A percentile compares a stretch with the other conserved stretches of the same genome.
Evolutionary conservation across 2,113 vertebrate species (phyloP).

Genomic region (Sterna hirundo): DNA sequence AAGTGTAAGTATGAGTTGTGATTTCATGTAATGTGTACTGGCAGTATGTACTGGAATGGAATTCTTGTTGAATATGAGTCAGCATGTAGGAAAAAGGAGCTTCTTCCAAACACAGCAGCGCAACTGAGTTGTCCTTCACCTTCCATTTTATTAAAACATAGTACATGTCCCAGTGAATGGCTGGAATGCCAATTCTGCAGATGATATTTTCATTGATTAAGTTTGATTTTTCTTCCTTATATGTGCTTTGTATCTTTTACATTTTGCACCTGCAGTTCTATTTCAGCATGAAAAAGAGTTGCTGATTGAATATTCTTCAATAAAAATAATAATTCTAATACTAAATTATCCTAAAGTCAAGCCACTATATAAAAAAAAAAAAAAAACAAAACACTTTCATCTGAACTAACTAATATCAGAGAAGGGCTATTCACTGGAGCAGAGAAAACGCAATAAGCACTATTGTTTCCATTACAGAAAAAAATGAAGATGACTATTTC

Average conservation of each 20-base stretch:
- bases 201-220: neutral
- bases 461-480: neutral
- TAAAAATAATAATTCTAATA: neutral
- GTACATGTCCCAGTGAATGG: neutral
- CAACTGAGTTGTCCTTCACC: neutral
- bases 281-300: neutral
- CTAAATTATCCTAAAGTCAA: neutral
- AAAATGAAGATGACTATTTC: neutral
- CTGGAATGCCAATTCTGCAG: neutral
- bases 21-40: neutral
- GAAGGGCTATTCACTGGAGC: neutral
- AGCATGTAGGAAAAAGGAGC: neutral
- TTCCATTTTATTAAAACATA: neutral
- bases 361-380: neutral
- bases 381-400: neutral
- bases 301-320: neutral
- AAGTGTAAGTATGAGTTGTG: neutral
- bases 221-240: neutral
- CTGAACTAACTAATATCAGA: neutral
- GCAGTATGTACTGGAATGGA: neutral
- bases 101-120: neutral
- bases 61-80: neutral
- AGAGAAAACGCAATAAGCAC: neutral
- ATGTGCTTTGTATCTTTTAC: neutral
- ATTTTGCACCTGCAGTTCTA: neutral